Evolutionary conservation across 1,140 invertebrate genomes (phyloP).

Genomic region (Meloidogyne chitwoodi): DNA sequence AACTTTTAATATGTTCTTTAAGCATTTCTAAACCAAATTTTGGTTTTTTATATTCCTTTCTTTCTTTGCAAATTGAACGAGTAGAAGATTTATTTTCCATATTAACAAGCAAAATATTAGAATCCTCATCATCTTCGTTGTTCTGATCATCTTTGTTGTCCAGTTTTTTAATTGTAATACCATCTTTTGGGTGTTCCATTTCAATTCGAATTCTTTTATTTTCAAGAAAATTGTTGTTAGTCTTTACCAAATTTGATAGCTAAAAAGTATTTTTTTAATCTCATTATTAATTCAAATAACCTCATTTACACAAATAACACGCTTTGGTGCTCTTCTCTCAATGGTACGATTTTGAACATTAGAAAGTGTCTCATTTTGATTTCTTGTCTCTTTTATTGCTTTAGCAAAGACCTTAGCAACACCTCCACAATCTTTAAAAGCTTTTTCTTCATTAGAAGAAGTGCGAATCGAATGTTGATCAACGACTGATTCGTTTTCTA

Average conservation of each 20-base stretch:
- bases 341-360: background rate
- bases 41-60: background rate
- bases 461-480: background rate
- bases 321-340: background rate
- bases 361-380: background rate
- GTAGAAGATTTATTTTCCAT: background rate
- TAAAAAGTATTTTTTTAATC: background rate
- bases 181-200: background rate
- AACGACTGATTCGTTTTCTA: background rate
- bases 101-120: background rate
- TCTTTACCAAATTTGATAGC: background rate
- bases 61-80: background rate
- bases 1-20: conserved; percentile 6
- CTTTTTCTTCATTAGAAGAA: background rate
- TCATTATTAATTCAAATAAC: background rate
- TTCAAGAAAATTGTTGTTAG: background rate
- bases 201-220: background rate
- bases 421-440: background rate
- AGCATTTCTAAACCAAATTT: conserved; percentile 5
- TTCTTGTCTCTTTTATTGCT: background rate
- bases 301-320: background rate
- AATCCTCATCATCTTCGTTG: conserved; percentile 3
- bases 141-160: background rate
- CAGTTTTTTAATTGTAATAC: background rate
- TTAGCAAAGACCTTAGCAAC: background rate